Evolutionary conservation across 1,140 invertebrate species (phyloP), one percentile per base, ranked within the genome.

Genomic region (Sitobion miscanthi): DNA sequence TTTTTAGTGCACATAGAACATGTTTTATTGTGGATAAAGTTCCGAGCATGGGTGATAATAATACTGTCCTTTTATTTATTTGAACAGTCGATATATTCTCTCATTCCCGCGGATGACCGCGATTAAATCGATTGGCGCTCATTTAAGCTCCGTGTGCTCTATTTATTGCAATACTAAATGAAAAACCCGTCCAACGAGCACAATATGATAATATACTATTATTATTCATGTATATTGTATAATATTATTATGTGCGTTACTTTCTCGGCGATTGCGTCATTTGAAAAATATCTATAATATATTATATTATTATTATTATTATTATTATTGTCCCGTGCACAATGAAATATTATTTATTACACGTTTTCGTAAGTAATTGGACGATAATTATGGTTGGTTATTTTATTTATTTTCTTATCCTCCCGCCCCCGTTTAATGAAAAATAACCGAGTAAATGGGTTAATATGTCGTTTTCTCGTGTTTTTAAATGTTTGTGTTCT

Each of bases 391-490:
- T 54, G 87, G n/a, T 42, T 23, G 23, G 9, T 35, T 89, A 35
- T 54, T 89, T 35, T 89, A 42, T 42, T 42, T 42, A 42, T 88
- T 89, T 47, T 47, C 23, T 86, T 47, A 47, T 11, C 35, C 25
- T 87, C 45, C 85, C 85, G 17, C 85, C 25, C 85, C 25, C 23
- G 21, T 35, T 89, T 89, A 38, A 54, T 89, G 87, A 54, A 90
- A 90, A 90, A 90, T 62, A 62, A 90, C 47, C 25, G 21, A 54
- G 49, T 92, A 86, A 93, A 86, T 85, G 91, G 91, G 91, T 83
- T 92, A 92, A 92, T 92, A 92, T 54, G 91, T 92, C 91, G 69
- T 47, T 92, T 85, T 93, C 35, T 92, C 49, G 45, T 77, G 47
- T 92, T 92, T 92, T 49, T 85, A 57, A 86, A 93, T 85, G 91